These are phyloP conservation scores for Axis porcinus DNA, from an alignment of 2,113 vertebrate species.

Conservation along the genomic window DNA sequence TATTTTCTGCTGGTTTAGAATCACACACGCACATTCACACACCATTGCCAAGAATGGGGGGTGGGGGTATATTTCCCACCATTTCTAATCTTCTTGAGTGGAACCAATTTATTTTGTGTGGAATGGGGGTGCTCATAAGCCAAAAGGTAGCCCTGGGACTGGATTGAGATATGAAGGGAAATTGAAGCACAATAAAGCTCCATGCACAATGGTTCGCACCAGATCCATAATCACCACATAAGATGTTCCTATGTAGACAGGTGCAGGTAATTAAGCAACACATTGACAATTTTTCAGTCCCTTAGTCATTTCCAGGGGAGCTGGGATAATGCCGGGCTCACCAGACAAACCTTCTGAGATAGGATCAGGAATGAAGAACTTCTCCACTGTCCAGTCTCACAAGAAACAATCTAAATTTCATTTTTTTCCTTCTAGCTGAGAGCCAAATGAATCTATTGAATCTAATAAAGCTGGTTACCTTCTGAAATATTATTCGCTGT, in stretches of 20 bases:
- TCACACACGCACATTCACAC: not conserved
- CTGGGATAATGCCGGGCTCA: slow-evolving; percentile 13
- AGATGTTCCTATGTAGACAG: slow-evolving; percentile 68
- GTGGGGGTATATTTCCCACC: slow-evolving; percentile 51
- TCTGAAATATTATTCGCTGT: not conserved
- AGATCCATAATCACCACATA: slow-evolving; percentile 61
- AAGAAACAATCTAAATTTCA: not conserved
- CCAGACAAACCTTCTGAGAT: slow-evolving; percentile 22
- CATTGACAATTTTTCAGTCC: slow-evolving; percentile 68
- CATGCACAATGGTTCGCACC: slow-evolving; percentile 57
- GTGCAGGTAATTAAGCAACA: slow-evolving; percentile 71
- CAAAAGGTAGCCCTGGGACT: slow-evolving; percentile 71
- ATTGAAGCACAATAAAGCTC: slow-evolving; percentile 70
- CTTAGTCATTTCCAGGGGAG: slow-evolving; percentile 61
- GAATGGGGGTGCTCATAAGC: slow-evolving; percentile 68
- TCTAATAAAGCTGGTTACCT: not conserved
- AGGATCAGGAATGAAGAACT: not conserved
- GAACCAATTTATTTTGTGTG: slow-evolving; percentile 72
- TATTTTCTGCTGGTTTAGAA: slow-evolving; percentile 34
- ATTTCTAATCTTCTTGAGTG: slow-evolving; percentile 66
- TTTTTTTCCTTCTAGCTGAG: not conserved
- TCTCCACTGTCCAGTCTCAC: not conserved
- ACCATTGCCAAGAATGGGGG: slow-evolving; percentile 50
- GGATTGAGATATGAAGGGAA: slow-evolving; percentile 68
- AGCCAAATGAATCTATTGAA: not conserved